Conservation (phyloP, 2,113 vertebrate genomes). For the Pardalotus punctatus region DNA sequence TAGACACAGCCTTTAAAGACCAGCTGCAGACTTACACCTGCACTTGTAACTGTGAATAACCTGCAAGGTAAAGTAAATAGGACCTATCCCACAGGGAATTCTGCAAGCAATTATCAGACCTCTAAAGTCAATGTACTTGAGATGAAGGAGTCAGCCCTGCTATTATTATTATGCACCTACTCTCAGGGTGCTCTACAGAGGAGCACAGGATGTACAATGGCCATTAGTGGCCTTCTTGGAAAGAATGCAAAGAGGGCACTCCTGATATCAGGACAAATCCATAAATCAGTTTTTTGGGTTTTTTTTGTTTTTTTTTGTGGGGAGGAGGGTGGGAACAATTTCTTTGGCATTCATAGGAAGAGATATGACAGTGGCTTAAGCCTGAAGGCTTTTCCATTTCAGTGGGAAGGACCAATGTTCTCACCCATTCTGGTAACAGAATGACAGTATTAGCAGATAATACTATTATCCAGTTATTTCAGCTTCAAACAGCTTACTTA, state of each 20-base stretch:
- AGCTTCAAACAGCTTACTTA: not conserved
- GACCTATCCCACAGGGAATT: not conserved
- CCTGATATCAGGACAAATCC: not conserved
- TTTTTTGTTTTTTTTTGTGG: not conserved
- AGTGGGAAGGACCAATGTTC: not conserved
- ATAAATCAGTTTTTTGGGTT: not conserved
- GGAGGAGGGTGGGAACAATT: not conserved
- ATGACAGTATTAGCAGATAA: not conserved
- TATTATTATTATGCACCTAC: not conserved
- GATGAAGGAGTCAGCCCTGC: not conserved
- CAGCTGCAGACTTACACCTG: not conserved
- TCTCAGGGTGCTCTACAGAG: not conserved
- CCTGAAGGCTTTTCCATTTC: not conserved
- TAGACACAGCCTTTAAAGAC: not conserved
- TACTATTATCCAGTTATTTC: not conserved
- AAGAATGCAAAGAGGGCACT: not conserved
- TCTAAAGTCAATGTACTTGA: not conserved
- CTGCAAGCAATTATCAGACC: not conserved
- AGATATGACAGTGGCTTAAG: fast-evolving
- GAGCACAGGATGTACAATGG: not conserved
- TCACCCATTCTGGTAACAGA: not conserved
- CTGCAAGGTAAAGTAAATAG: not conserved
- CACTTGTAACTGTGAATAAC: not conserved
- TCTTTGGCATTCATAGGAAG: not conserved
- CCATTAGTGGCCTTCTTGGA: not conserved